Evolutionary conservation across 2,888 invertebrate genomes (phyloP).

Genomic region (Steromphala cineraria): DNA sequence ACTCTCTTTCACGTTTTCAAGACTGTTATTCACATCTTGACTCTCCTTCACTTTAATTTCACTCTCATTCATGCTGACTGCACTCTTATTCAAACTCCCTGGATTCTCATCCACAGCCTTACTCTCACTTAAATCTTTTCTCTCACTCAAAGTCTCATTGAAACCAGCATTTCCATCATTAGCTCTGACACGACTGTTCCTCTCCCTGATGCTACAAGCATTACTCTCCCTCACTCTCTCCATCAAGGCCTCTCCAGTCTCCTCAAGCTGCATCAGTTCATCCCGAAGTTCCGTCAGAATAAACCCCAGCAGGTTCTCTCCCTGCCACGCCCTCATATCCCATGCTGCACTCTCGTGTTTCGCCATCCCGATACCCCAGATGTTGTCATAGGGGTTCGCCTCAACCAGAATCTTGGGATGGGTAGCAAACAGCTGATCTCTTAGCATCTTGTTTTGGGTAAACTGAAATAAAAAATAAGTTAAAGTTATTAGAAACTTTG

Average conservation of each 20-base stretch:
- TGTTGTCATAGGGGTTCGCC: conserved; percentile 67
- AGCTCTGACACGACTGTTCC: background rate
- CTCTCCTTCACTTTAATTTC: too few species aligned
- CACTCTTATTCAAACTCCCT: too few species aligned
- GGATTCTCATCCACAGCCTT: too few species aligned
- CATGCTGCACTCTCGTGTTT: conserved; percentile 53
- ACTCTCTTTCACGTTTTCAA: too few species aligned
- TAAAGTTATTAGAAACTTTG: background rate
- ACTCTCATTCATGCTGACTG: too few species aligned
- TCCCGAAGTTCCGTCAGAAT: conserved; percentile 66
- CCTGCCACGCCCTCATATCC: conserved; percentile 63
- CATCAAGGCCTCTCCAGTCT: background rate
- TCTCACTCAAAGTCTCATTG: too few species aligned
- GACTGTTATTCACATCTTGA: too few species aligned
- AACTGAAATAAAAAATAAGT: conserved; percentile 58
- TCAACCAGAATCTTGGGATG: conserved; percentile 71
- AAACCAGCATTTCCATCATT: too few species aligned
- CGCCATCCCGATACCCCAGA: conserved; percentile 73
- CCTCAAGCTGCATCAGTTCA: conserved; percentile 42
- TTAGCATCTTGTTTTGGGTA: conserved; percentile 67
- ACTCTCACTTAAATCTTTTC: too few species aligned
- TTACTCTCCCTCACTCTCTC: conserved; percentile 24
- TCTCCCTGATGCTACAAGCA: background rate
- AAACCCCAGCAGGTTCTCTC: conserved; percentile 68
- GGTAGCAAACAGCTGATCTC: conserved; percentile 55